These are phyloP conservation scores for Gadus macrocephalus DNA, from an alignment of 2,113 vertebrate species.

Conservation along the genomic window DNA sequence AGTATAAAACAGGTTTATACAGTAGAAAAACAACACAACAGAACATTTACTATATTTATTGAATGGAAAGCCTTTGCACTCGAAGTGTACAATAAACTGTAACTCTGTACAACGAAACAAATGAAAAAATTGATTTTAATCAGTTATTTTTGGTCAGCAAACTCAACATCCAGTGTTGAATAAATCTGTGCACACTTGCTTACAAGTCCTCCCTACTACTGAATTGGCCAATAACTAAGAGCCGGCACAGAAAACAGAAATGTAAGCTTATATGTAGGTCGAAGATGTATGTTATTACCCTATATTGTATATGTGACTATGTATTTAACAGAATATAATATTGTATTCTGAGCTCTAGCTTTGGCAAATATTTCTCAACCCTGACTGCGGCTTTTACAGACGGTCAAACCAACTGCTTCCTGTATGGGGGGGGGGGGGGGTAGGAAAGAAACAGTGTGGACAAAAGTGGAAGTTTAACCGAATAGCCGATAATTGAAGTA, in stretches of 20 bases:
- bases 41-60: slow-evolving; percentile 19
- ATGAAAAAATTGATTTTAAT: slow-evolving; percentile 8
- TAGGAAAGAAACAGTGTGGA: slow-evolving; percentile 13
- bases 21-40: slow-evolving; percentile 32
- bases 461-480: not conserved
- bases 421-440: slow-evolving; percentile 5
- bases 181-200: slow-evolving; percentile 32
- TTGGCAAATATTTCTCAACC: slow-evolving; percentile 52
- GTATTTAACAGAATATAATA: slow-evolving; percentile 12
- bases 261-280: slow-evolving; percentile 34
- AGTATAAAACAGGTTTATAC: slow-evolving; percentile 22
- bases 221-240: slow-evolving; percentile 9
- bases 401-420: slow-evolving; percentile 18
- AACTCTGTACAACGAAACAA: slow-evolving; percentile 27
- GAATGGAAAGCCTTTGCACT: slow-evolving; percentile 22
- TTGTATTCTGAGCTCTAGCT: slow-evolving; percentile 53
- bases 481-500: not conserved
- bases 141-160: slow-evolving; percentile 31
- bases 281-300: slow-evolving; percentile 16
- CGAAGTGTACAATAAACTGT: slow-evolving; percentile 27
- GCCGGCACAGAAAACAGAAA: slow-evolving; percentile 24
- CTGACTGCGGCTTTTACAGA: slow-evolving; percentile 43
- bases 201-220: slow-evolving; percentile 20
- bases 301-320: slow-evolving; percentile 24
- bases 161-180: slow-evolving; percentile 70